Percentiles rank a stretch among this genome's conserved stretches.
Conservation (phyloP, 2,113 vertebrate genomes). For the Neolamprologus falcicula region DNA sequence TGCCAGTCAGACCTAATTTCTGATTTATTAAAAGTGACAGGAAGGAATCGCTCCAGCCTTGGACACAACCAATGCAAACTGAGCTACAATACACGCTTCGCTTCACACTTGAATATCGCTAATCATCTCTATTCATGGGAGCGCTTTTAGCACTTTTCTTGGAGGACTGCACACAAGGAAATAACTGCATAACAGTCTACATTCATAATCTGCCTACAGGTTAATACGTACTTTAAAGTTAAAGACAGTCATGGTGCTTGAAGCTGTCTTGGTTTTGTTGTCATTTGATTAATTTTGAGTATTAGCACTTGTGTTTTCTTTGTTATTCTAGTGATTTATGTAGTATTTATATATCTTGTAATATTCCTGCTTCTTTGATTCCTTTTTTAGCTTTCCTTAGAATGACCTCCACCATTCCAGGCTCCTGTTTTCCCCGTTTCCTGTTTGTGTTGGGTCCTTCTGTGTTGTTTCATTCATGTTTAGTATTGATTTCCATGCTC, state of each 20-base stretch:
- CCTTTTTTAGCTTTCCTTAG: not conserved
- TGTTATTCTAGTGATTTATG: not conserved
- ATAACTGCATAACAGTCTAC: not conserved
- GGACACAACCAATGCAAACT: not conserved
- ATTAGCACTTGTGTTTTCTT: not conserved
- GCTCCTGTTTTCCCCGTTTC: not conserved
- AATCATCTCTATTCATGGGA: not conserved
- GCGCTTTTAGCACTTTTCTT: not conserved
- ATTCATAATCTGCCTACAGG: not conserved
- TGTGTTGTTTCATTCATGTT: not conserved
- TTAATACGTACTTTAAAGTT: not conserved
- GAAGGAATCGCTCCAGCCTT: not conserved
- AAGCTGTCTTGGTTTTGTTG: not conserved
- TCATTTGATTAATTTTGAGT: not conserved
- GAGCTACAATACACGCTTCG: rapidly evolving
- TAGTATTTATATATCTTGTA: not conserved
- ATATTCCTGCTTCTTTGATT: not conserved
- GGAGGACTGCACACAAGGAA: not conserved
- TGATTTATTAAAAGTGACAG: not conserved
- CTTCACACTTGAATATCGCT: not conserved
- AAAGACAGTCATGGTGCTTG: not conserved
- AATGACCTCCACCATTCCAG: rapidly evolving
- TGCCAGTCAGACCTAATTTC: not conserved
- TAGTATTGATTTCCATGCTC: not conserved
- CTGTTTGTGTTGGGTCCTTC: not conserved